A percentile compares a stretch with the other conserved stretches of the same genome.
Evolutionary conservation across 2,113 vertebrate species (phyloP).

Genomic region (Malurus cyaneus): DNA sequence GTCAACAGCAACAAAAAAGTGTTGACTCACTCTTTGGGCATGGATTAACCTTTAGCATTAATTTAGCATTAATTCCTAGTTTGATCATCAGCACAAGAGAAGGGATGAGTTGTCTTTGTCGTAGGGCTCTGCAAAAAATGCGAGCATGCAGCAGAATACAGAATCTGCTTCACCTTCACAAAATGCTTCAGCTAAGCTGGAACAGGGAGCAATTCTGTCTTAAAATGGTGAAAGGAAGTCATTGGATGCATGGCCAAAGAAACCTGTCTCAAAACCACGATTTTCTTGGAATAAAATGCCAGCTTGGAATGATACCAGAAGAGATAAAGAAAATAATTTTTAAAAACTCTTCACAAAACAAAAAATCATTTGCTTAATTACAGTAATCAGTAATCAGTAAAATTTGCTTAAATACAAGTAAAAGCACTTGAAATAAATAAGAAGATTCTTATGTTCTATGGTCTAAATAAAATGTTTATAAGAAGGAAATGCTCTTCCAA

Average conservation of each 20-base stretch:
- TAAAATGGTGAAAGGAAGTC: background rate
- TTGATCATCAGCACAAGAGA: background rate
- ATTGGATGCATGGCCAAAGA: background rate
- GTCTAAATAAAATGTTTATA: background rate
- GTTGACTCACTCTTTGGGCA: background rate
- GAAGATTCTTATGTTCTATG: background rate
- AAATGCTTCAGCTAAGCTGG: background rate
- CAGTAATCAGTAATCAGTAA: background rate
- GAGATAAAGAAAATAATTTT: background rate
- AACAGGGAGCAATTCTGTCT: background rate
- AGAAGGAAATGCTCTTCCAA: background rate
- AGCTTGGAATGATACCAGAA: background rate
- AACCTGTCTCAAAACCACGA: background rate
- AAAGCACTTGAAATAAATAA: background rate
- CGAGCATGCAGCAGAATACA: background rate
- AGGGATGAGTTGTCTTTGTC: background rate
- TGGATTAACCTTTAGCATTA: background rate
- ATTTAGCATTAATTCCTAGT: background rate
- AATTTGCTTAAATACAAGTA: background rate
- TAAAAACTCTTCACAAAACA: background rate
- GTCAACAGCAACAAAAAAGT: background rate
- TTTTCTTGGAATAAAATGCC: background rate
- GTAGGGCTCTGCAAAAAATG: background rate
- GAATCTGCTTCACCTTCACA: background rate
- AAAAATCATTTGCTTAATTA: background rate